Evolutionary conservation across 2,888 invertebrate genomes (phyloP), one percentile per base, ranked within the genome.

Genomic region (Helobdella robusta): DNA sequence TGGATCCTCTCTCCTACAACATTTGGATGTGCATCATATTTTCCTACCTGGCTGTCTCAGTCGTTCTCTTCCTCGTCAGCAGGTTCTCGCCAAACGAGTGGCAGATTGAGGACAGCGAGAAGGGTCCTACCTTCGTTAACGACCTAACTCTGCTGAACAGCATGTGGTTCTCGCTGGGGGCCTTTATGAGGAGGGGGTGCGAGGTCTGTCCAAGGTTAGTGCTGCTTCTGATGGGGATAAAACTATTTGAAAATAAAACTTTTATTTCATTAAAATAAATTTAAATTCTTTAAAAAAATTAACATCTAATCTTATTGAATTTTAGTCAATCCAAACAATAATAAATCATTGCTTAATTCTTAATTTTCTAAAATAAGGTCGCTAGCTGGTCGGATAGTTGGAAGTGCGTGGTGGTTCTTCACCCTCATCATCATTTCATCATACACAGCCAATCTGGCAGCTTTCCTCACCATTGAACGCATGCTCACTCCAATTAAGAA

Each of bases 111-210:
- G 71, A 72, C 59, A 66, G 67, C 59, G 69, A 68, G n/a, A 66
- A 70, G 36, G 73, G 72, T 15, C 69, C 71, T 25, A 68, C 68
- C 6, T 72, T 72, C 62, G 69, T 69, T 30, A 74, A 74, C 67
- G 73, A 73, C 65, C 71, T 73, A 80, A 90, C 89, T 75, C 88
- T 93, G 76, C 85, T 89, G 81, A 93, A 93, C 81, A 91, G 91
- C 68, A 85, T 95, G 73, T 95, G 94, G 94, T 95, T 95, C 81
- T 87, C 93, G 0, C 82, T 95, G 70, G 92, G 92, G 30, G 92
- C 94, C 56, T 90, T 95, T 80, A 93, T 95, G 90, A 93, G 94
- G 81, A 94, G 95, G 82, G 93, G 93, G 68, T 91, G 91, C 76
- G 93, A 95, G 80, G 89, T 94, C 70, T 88, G 91, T 63, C 94